Evolutionary conservation across 1,140 invertebrate genomes (phyloP).

Genomic region (Aphelenchoides avenae): DNA sequence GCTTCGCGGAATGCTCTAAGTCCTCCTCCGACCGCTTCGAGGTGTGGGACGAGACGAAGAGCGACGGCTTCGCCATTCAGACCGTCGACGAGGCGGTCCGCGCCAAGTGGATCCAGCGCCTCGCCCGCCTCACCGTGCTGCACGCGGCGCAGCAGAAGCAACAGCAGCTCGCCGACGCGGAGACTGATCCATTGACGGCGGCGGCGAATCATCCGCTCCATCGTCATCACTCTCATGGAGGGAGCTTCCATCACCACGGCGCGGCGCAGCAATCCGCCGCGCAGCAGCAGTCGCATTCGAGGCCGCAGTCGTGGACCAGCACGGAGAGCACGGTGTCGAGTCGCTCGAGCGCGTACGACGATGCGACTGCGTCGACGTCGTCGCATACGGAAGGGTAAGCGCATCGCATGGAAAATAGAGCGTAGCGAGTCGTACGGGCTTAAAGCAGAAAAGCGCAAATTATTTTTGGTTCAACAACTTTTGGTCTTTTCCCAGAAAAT

Average conservation of each 20-base stretch:
- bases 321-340: constrained; percentile 18
- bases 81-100: constrained; percentile 43
- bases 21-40: constrained; percentile 43
- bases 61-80: constrained; percentile 53
- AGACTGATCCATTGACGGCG: too few species aligned
- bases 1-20: constrained; percentile 49
- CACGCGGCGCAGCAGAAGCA: constrained; percentile 9
- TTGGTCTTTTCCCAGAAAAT: too few species aligned
- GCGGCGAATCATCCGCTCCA: constrained; percentile 3
- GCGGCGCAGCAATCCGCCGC: not conserved
- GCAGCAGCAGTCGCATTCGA: not conserved
- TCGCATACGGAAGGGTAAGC: constrained; percentile 6
- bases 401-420: not conserved
- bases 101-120: constrained; percentile 49
- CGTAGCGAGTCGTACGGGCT: not conserved
- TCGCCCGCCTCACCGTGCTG: constrained; percentile 33
- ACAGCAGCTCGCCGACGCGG: constrained; percentile 11
- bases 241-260: not conserved
- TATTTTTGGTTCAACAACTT: too few species aligned
- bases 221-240: not conserved
- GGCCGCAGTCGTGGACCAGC: constrained; percentile 23
- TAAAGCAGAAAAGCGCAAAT: too few species aligned
- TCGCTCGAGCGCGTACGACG: constrained; percentile 7
- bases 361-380: constrained; percentile 11
- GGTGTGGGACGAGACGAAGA: constrained; percentile 51